phyloP scores from a whole-genome alignment of 2,113 vertebrate genomes.

The Lonchura striata region DNA sequence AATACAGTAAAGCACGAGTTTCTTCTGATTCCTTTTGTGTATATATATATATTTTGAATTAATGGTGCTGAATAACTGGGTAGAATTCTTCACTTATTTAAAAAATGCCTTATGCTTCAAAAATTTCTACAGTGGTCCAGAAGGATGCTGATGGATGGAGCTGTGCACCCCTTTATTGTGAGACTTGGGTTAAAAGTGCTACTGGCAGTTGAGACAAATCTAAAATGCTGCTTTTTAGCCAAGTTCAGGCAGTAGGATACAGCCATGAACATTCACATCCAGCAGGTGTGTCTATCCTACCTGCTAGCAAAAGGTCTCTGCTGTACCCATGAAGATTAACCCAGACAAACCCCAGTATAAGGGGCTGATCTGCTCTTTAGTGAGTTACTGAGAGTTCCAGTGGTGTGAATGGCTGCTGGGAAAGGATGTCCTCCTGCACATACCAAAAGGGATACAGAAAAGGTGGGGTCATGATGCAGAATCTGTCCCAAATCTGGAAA shows the following conservation, averaged over 20 bases:
- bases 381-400: not conserved
- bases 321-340: not conserved
- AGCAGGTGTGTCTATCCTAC: not conserved
- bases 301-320: not conserved
- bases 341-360: not conserved
- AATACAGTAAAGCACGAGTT: not conserved
- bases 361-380: not conserved
- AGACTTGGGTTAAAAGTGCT: not conserved
- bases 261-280: not conserved
- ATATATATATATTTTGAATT: not conserved
- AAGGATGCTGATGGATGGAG: not conserved
- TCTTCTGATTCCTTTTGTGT: not conserved
- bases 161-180: not conserved
- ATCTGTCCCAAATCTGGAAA: not conserved
- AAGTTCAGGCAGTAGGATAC: not conserved
- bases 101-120: not conserved
- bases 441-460: not conserved
- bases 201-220: not conserved
- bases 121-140: accelerated
- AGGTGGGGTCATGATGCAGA: not conserved
- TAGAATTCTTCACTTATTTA: not conserved
- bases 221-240: not conserved
- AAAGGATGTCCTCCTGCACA: not conserved
- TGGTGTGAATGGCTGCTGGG: not conserved
- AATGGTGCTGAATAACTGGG: not conserved